These are phyloP conservation scores for Bombylius discolor DNA, from an alignment of 2,888 invertebrate species.

Conservation along the genomic window DNA sequence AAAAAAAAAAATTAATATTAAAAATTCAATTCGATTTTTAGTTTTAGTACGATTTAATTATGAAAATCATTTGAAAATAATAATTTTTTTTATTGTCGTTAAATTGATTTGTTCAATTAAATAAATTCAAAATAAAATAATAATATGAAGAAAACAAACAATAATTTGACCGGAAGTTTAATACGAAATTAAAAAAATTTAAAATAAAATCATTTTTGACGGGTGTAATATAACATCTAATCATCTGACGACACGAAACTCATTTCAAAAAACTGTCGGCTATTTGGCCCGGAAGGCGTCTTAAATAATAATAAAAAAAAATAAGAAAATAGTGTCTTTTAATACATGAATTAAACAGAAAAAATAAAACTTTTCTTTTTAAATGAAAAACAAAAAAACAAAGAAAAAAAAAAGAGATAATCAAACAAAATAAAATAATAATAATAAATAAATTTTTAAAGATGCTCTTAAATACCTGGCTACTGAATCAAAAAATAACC, in stretches of 20 bases:
- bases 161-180: neutral
- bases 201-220: neutral
- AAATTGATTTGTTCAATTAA: too few species aligned
- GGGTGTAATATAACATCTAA: neutral
- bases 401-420: neutral
- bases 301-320: slow-evolving; percentile 1
- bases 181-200: neutral
- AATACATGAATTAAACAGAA: too few species aligned
- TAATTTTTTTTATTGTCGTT: too few species aligned
- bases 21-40: too few species aligned
- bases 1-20: too few species aligned
- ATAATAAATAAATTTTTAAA: neutral
- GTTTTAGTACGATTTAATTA: too few species aligned
- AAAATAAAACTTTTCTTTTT: too few species aligned
- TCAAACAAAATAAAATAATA: neutral
- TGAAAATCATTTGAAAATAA: too few species aligned
- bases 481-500: slow-evolving; percentile 7
- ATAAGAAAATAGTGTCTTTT: neutral
- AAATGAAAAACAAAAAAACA: too few species aligned
- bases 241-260: slow-evolving; percentile 8
- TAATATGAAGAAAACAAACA: neutral
- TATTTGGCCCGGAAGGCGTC: neutral
- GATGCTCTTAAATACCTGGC: neutral
- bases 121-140: too few species aligned
- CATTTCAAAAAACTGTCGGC: slow-evolving; percentile 4